Conservation (phyloP, 1,140 invertebrate genomes). For the Scaptodrosophila lebanonensis region DNA sequence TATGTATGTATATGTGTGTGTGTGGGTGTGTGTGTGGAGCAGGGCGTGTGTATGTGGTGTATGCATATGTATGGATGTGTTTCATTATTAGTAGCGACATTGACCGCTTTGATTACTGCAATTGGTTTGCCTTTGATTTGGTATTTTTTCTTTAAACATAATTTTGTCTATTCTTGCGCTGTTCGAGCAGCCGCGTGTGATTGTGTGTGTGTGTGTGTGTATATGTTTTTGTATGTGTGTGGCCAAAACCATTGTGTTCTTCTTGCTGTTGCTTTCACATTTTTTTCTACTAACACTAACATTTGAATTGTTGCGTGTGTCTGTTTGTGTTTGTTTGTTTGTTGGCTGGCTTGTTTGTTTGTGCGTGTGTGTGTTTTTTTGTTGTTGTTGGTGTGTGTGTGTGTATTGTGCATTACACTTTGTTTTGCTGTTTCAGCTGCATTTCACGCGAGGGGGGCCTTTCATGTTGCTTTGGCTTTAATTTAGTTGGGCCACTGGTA, state of each 20-base stretch:
- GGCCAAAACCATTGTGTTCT: background rate
- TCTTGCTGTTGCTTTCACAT: too few relatives aligned
- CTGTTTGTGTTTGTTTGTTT: background rate
- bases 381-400: background rate
- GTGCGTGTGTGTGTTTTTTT: background rate
- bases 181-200: conserved; percentile 6
- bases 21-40: background rate
- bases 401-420: background rate
- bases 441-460: conserved; percentile 7
- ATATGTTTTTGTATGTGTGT: background rate
- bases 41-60: conserved; percentile 1
- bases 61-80: background rate
- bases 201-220: conserved; percentile 4
- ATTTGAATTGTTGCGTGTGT: too few relatives aligned
- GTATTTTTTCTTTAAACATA: background rate
- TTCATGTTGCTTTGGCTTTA: conserved; percentile 1
- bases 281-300: too few relatives aligned
- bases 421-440: background rate
- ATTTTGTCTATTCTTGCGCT: conserved; percentile 3
- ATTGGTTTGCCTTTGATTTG: background rate
- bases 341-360: conserved; percentile 2
- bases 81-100: background rate
- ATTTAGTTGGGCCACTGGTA: too few relatives aligned
- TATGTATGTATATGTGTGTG: conserved; percentile 3
- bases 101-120: too few relatives aligned